phyloP scores from a whole-genome alignment of 2,113 vertebrate genomes.

The Dromas ardeola region DNA sequence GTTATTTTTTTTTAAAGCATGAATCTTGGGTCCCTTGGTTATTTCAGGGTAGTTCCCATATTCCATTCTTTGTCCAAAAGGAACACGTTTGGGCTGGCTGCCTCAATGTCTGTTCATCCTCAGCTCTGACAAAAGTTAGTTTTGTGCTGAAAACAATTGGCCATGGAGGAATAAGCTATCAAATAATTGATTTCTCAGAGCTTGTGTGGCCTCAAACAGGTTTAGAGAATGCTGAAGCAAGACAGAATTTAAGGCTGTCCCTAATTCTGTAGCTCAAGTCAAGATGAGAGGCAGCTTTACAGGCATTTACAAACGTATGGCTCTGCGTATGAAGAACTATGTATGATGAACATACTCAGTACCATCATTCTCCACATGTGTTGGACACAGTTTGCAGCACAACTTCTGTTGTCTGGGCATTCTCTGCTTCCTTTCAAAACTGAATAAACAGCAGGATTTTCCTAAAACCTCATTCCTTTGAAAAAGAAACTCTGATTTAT shows the following conservation, averaged over 20 bases:
- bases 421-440: background rate
- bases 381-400: background rate
- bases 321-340: too few relatives aligned
- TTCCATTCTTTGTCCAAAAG: background rate
- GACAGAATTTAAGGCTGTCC: slow-evolving; percentile 20
- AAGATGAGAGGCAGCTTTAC: slow-evolving; percentile 34
- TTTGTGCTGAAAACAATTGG: slow-evolving; percentile 7
- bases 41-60: background rate
- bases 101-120: background rate
- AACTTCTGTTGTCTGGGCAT: background rate
- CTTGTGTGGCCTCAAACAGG: slow-evolving; percentile 20
- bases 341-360: background rate
- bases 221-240: slow-evolving; percentile 42
- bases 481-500: background rate
- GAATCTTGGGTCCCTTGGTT: background rate
- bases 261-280: slow-evolving; percentile 44
- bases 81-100: background rate
- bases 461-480: background rate
- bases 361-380: background rate
- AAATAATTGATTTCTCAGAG: slow-evolving; percentile 39
- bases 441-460: background rate
- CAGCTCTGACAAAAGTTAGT: background rate
- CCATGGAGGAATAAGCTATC: slow-evolving; percentile 17
- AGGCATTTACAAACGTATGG: background rate
- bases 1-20: background rate